These are phyloP conservation scores for Prosapia bicincta DNA, from an alignment of 2,888 invertebrate genomes.

Conservation along the genomic window DNA sequence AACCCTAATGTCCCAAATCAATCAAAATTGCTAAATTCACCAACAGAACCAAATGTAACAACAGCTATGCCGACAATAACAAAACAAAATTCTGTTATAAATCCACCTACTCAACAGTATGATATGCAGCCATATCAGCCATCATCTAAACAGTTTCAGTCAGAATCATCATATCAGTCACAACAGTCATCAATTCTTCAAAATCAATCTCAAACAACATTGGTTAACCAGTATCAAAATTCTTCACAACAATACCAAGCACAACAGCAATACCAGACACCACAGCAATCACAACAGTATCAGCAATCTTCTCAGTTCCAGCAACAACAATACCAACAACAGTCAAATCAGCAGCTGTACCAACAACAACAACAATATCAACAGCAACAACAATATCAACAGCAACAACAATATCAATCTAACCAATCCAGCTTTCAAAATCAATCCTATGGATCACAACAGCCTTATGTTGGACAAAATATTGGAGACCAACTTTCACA, in stretches of 20 bases:
- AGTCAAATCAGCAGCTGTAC: conserved; percentile 33
- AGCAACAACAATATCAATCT: conserved; percentile 48
- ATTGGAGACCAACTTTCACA: conserved; percentile 39
- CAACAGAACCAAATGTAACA: conserved; percentile 22
- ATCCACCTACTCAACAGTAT: conserved; percentile 11
- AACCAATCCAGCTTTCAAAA: conserved; percentile 31
- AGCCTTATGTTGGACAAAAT: conserved; percentile 30
- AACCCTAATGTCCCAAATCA: conserved; percentile 50
- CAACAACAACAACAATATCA: conserved; percentile 42
- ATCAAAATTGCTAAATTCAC: conserved; percentile 26
- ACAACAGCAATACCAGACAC: conserved; percentile 41
- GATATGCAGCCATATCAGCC: not conserved
- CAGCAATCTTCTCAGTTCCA: conserved; percentile 36
- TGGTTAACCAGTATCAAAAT: conserved; percentile 40
- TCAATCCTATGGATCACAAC: conserved; percentile 9
- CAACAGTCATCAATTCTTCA: conserved; percentile 13
- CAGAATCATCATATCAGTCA: conserved; percentile 16
- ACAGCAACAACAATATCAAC: conserved; percentile 54
- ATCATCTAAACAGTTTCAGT: conserved; percentile 10
- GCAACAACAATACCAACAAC: conserved; percentile 39
- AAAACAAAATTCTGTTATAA: conserved; percentile 10
- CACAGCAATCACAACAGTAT: conserved; percentile 46
- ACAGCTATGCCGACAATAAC: conserved; percentile 18
- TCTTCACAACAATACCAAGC: conserved; percentile 41
- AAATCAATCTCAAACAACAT: conserved; percentile 30